These are phyloP conservation scores for Brachyrhaphis roseni DNA, from an alignment of 2,797 vertebrate species.

Conservation along the genomic window DNA sequence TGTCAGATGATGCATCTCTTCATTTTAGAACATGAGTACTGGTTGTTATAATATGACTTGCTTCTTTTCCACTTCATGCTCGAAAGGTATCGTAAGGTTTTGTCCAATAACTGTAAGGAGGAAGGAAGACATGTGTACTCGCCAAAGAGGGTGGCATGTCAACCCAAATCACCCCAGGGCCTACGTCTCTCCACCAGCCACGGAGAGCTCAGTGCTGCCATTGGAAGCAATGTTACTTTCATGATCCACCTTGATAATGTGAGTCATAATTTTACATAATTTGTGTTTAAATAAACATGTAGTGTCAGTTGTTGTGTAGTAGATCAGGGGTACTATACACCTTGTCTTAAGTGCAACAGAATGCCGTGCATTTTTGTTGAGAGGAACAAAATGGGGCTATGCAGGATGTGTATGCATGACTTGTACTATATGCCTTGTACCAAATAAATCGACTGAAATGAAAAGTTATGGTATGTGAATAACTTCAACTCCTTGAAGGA, in stretches of 20 bases:
- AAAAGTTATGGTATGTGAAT: not conserved
- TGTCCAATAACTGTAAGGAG: constrained; percentile 95
- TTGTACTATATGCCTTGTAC: not conserved
- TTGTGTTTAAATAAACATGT: not conserved
- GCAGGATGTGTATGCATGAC: not conserved
- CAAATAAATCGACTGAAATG: not conserved
- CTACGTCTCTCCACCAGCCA: constrained; percentile 86
- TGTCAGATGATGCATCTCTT: not conserved
- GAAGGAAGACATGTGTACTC: constrained; percentile 85
- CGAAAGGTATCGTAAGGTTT: constrained; percentile 90
- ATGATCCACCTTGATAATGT: constrained; percentile 91
- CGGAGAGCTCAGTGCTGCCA: constrained; percentile 84
- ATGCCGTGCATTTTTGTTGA: not conserved
- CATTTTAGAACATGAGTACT: not conserved
- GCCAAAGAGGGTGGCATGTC: constrained; percentile 88
- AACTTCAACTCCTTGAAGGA: not conserved
- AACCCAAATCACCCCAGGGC: constrained; percentile 86
- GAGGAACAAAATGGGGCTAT: not conserved
- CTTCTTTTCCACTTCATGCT: constrained; percentile 10
- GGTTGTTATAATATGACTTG: not conserved
- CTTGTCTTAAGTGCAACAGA: not conserved
- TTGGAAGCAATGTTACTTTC: constrained; percentile 92
- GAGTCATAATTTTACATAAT: constrained; percentile 44
- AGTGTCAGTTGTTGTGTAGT: not conserved
- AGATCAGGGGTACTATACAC: too few relatives aligned